Base-by-base conservation (phyloP, 2,113 vertebrate species). In the Typhlomys cinereus region DNA sequence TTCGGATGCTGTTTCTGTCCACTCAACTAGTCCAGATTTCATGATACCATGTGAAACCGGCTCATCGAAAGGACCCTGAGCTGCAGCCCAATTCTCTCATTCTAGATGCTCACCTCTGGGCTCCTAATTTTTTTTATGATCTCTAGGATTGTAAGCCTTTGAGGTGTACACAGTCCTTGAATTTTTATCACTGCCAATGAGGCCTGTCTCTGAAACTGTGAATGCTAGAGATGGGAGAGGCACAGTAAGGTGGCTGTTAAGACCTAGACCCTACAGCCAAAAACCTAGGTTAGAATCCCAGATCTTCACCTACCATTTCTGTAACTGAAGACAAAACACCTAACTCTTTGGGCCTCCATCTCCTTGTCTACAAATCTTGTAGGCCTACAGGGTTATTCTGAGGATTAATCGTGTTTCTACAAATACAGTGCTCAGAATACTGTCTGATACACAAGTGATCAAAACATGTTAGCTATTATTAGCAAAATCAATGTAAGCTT, bases 401-500 rank as follows among this genome's bases (percentile, higher is more conserved):
- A 94, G 15, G 17, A 52, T 59, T 93, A 52, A 84, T 52, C 18
- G 27, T 70, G 25, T 74, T 78, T 91, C 80, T 85, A 89, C 8
- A 85, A 91, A 70, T 88, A 67, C 86, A 91, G 73, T 84, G 14
- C 15, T 92, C 64, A 66, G 13, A 94, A 93, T 76, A 92, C 74
- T 92, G 29, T 41, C 59, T 48, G n/a, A 17, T 25, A 90, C 18
- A 52, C 20, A 85, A 82, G 31, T 88, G 20, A 71, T 83, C 14
- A 76, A 91, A 86, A 80, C n/a, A 70, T 50, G 23, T 69, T 74
- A 74, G 36, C 57, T 91, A 87, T 83, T 85, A 85, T 82, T 88
- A 85, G 31, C 85, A 79, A 83, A 36, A 3, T 23, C 57, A 79
- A 34, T 85, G 90, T 79, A 88, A n/a, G 66, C 67, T 67, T 85